Percentiles rank a stretch among this genome's conserved stretches.
phyloP scores from a whole-genome alignment of 2,888 invertebrate species.

The Lochmaea crataegi region DNA sequence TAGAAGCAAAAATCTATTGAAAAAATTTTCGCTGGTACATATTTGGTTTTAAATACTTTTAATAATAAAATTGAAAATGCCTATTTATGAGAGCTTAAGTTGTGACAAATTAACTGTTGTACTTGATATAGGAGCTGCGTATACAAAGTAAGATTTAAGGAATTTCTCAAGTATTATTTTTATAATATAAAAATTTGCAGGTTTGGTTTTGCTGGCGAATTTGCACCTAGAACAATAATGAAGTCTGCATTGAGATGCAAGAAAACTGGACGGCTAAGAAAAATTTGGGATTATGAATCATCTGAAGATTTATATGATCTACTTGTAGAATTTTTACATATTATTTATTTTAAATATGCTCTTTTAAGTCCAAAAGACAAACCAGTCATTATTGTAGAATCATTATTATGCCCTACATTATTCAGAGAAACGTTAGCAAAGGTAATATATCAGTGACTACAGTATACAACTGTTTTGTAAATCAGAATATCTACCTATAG shows the following conservation, averaged over 20 bases:
- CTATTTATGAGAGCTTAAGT: conserved; percentile 84
- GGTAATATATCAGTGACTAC: conserved; percentile 65
- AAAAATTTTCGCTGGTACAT: no score
- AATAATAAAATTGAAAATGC: conserved; percentile 66
- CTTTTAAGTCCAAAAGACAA: conserved; percentile 94
- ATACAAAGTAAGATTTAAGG: conserved; percentile 80
- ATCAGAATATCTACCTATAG: no score
- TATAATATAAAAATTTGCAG: conserved; percentile 65
- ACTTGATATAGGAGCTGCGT: conserved; percentile 89
- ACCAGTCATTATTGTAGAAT: conserved; percentile 92
- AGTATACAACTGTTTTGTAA: no score
- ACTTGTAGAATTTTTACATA: conserved; percentile 88
- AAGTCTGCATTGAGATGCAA: conserved; percentile 80
- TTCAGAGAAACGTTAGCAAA: conserved; percentile 90
- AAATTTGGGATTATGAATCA: conserved; percentile 74
- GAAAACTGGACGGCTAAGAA: conserved; percentile 70
- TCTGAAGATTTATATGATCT: conserved; percentile 83
- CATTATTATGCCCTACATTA: conserved; percentile 82
- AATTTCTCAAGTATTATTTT: not conserved
- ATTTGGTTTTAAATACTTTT: no score
- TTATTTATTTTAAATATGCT: conserved; percentile 90
- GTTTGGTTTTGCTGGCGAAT: conserved; percentile 92
- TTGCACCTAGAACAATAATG: conserved; percentile 88
- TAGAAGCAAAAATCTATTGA: no score
- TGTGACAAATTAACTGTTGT: conserved; percentile 89